These are phyloP conservation scores for Scatophagus argus DNA, from an alignment of 2,113 vertebrate genomes.

Conservation along the genomic window DNA sequence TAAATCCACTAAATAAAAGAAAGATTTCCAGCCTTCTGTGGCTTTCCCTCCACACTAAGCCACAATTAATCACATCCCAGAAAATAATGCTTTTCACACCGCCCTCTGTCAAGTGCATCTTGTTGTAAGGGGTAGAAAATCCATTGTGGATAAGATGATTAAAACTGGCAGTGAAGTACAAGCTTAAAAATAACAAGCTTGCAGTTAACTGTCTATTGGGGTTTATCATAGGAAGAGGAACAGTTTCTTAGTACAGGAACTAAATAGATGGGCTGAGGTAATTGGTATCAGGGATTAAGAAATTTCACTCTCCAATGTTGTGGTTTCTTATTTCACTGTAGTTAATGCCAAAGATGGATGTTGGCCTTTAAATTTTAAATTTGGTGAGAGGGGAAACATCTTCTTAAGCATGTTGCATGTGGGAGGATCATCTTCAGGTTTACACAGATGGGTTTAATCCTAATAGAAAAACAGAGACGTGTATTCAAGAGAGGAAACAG, in stretches of 20 bases:
- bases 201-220: conserved; percentile 18
- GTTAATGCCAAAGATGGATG: conserved; percentile 12
- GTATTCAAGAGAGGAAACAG: not conserved
- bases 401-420: conserved; percentile 8
- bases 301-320: conserved; percentile 11
- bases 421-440: conserved; percentile 30
- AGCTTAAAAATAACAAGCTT: conserved; percentile 20
- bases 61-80: conserved; percentile 40
- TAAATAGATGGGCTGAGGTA: not conserved
- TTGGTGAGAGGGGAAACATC: conserved; percentile 28
- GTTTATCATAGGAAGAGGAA: not conserved
- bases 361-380: conserved; percentile 13
- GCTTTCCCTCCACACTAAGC: conserved; percentile 26
- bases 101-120: conserved; percentile 31
- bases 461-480: conserved; percentile 16
- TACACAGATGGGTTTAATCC: conserved; percentile 47
- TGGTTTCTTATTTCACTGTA: conserved; percentile 13
- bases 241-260: conserved; percentile 1
- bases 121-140: conserved; percentile 19
- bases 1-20: conserved; percentile 15
- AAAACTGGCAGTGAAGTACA: conserved; percentile 15
- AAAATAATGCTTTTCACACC: conserved; percentile 30
- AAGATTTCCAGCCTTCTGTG: conserved; percentile 10
- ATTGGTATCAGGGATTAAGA: conserved; percentile 46
- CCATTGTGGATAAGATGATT: conserved; percentile 31